Evolutionary conservation across 2,888 invertebrate species (phyloP).

Genomic region (Brachylomia viminalis): DNA sequence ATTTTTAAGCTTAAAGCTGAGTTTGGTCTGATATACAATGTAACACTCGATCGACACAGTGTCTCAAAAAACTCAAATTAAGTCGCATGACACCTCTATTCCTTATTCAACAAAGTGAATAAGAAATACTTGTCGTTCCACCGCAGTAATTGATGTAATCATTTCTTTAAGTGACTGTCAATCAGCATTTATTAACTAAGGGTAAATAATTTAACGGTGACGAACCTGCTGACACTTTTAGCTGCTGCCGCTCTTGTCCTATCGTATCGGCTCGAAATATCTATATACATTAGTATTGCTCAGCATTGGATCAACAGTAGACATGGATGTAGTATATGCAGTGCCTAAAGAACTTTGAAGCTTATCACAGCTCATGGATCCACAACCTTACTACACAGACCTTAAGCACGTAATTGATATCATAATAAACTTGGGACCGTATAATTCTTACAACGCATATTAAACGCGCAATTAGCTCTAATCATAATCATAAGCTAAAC

Average conservation of each 20-base stretch:
- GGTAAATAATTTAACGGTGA: conserved; percentile 20
- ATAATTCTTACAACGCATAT: conserved; percentile 45
- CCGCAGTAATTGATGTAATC: conserved; percentile 41
- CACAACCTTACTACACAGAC: conserved; percentile 1
- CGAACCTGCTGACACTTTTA: not conserved
- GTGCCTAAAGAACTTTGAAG: not conserved
- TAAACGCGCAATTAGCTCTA: conserved; percentile 40
- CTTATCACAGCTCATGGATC: not conserved
- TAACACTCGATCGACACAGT: not conserved
- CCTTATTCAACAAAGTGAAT: not conserved
- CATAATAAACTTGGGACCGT: conserved; percentile 33
- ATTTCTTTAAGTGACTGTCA: conserved; percentile 38
- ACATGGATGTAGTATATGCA: no score
- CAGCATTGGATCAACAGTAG: not conserved
- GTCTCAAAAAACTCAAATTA: no score
- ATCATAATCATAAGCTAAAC: conserved; percentile 2
- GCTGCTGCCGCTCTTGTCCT: not conserved
- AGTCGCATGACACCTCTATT: not conserved
- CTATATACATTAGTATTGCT: not conserved
- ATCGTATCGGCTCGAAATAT: not conserved
- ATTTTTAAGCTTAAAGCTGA: not conserved
- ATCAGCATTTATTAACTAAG: conserved; percentile 40
- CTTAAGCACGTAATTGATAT: conserved; percentile 40
- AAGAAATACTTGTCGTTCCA: not conserved
- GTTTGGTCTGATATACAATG: not conserved